phyloP scores from a whole-genome alignment of 2,888 invertebrate species.

The Acleris literana region DNA sequence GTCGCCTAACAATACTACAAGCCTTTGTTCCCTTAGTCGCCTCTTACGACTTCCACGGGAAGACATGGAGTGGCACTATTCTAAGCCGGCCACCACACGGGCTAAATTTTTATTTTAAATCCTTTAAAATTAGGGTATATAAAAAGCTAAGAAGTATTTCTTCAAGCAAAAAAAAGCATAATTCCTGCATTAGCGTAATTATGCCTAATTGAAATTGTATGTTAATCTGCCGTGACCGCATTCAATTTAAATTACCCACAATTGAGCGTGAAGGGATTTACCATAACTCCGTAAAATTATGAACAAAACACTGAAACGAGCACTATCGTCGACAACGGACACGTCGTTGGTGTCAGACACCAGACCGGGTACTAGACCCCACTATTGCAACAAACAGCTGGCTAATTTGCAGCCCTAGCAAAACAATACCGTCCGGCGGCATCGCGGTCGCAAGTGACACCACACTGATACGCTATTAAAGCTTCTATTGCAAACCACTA shows the following conservation, averaged over 20 bases:
- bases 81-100: no score
- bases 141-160: not conserved
- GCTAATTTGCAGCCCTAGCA: slow-evolving; percentile 75
- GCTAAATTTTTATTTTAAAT: no score
- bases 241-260: slow-evolving; percentile 17
- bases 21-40: no score
- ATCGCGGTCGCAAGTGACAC: slow-evolving; percentile 49
- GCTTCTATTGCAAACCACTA: slow-evolving; percentile 53
- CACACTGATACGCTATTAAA: slow-evolving; percentile 50
- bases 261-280: slow-evolving; percentile 24
- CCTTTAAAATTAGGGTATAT: not conserved
- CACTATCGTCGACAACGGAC: slow-evolving; percentile 36
- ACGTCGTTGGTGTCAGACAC: slow-evolving; percentile 63
- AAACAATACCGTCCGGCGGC: slow-evolving; percentile 61
- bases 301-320: slow-evolving; percentile 8
- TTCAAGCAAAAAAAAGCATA: slow-evolving; percentile 15
- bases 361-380: slow-evolving; percentile 65
- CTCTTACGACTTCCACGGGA: no score
- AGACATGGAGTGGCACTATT: no score
- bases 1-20: no score
- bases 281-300: slow-evolving; percentile 5
- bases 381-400: slow-evolving; percentile 70
- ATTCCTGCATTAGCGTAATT: slow-evolving; percentile 20
- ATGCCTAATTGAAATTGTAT: slow-evolving; percentile 19
- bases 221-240: slow-evolving; percentile 30